Evolutionary conservation across 2,888 invertebrate species (phyloP), one percentile per base, ranked within the genome.

Genomic region (Drosophila nr. fundita): DNA sequence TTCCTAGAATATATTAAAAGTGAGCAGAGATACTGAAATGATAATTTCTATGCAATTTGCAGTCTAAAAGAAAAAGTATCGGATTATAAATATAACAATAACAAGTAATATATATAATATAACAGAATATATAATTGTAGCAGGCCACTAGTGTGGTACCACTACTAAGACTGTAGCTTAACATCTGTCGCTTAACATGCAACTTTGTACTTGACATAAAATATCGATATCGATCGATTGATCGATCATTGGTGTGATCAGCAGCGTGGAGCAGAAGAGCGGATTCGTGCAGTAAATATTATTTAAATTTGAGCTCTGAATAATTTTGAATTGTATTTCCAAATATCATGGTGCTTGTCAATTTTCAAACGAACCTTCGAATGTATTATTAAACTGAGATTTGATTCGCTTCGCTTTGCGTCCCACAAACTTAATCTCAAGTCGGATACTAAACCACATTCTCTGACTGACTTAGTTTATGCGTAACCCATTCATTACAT

Each of bases 391-490:
- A 24, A 45, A 45, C 21, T 45, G 45, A 8, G 45, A 45, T 45
- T 45, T 45, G 45, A 45, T 45, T 45, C 24, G 45, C 24, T 24
- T 45, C 4, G 24, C 15, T 24, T 15, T 24, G 45, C 24, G 2
- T 8, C 8, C 24, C 45, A 8, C 45, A 24, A 45, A 45, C 45
- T 45, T 34, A 29, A 32, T 50, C 50, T 18, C n/a, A 29, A 27
- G 11, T 59, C 27, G 49, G 8, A 45, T 24, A 15, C 45, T 24
- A 45, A 8, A 24, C 45, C 24, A 45, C 45, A 45, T 42, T 30
- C 27, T 65, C 36, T 55, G 62, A 68, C 65, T 68, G 62, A 62
- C 64, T 65, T 61, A 59, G 63, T 34, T 59, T 48, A 63, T 53
- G 49, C 49, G n/a, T 38, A 58, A 50, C 29, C 42, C 62, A 69